These are phyloP conservation scores for Sebastes jordani DNA, from an alignment of 2,797 vertebrate genomes.

Conservation along the genomic window DNA sequence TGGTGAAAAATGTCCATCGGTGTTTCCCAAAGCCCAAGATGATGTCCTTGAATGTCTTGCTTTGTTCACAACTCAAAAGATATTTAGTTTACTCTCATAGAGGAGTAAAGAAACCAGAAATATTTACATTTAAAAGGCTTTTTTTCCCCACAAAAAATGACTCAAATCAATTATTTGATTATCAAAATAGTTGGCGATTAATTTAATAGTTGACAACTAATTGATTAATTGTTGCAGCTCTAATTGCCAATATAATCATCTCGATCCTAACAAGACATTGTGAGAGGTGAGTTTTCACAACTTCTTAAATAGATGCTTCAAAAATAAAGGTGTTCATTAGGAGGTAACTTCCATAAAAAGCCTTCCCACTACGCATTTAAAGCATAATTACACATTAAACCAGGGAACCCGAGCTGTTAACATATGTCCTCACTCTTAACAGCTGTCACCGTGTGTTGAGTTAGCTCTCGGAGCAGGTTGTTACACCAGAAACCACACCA, in stretches of 20 bases:
- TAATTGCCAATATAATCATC: neutral
- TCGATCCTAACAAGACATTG: neutral
- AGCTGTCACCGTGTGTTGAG: constrained; percentile 16
- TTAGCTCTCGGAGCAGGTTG: constrained; percentile 16
- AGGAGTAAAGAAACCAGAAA: no score
- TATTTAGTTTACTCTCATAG: accelerated
- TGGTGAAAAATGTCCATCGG: accelerated
- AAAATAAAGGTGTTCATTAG: neutral
- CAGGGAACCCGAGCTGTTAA: neutral
- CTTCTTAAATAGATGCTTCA: neutral
- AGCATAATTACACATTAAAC: neutral
- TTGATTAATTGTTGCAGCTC: no score
- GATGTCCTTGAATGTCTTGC: accelerated
- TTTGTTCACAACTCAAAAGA: no score
- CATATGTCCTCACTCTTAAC: neutral
- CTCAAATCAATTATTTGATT: no score
- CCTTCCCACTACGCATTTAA: neutral
- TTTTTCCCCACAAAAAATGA: no score
- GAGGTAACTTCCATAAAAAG: neutral
- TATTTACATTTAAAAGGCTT: no score
- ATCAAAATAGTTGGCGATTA: no score
- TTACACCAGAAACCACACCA: constrained; percentile 39
- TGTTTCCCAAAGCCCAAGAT: accelerated
- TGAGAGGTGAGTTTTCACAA: neutral
- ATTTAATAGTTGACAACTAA: no score